Evolutionary conservation across 2,797 vertebrate species (phyloP).

Genomic region (Amblyraja radiata): DNA sequence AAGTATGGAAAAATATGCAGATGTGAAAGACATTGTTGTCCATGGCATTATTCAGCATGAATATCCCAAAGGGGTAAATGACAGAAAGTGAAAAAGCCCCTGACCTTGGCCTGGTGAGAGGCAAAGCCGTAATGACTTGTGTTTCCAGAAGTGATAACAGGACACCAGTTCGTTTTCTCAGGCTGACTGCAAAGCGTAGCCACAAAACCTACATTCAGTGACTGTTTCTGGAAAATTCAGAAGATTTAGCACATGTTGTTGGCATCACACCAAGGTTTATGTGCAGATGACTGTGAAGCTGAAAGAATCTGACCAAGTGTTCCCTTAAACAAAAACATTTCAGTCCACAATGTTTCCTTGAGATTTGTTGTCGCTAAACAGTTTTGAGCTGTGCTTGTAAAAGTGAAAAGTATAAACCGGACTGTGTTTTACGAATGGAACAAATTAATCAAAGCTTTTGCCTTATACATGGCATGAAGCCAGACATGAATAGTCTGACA

Average conservation of each 20-base stretch:
- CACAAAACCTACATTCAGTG: slow-evolving; percentile 61
- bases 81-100: not conserved
- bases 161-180: slow-evolving; percentile 56
- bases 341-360: slow-evolving; percentile 57
- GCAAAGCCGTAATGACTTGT: slow-evolving; percentile 55
- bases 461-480: slow-evolving; percentile 64
- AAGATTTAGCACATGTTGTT: slow-evolving; percentile 56
- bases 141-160: slow-evolving; percentile 71
- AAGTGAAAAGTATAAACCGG: slow-evolving; percentile 56
- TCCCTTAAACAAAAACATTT: slow-evolving; percentile 45
- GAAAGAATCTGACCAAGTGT: slow-evolving; percentile 28
- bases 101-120: not conserved
- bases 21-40: not conserved
- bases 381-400: slow-evolving; percentile 56
- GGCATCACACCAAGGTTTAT: slow-evolving; percentile 57
- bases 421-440: slow-evolving; percentile 57
- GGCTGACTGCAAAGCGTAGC: slow-evolving; percentile 50
- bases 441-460: slow-evolving; percentile 62
- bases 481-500: slow-evolving; percentile 64
- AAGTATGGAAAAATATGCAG: slow-evolving; percentile 11
- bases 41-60: slow-evolving; percentile 51
- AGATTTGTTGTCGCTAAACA: slow-evolving; percentile 60
- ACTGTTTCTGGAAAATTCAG: slow-evolving; percentile 63
- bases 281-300: slow-evolving; percentile 42
- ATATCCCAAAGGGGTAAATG: slow-evolving; percentile 55